Evolutionary conservation across 2,113 vertebrate genomes (phyloP).

Genomic region (Meles meles): DNA sequence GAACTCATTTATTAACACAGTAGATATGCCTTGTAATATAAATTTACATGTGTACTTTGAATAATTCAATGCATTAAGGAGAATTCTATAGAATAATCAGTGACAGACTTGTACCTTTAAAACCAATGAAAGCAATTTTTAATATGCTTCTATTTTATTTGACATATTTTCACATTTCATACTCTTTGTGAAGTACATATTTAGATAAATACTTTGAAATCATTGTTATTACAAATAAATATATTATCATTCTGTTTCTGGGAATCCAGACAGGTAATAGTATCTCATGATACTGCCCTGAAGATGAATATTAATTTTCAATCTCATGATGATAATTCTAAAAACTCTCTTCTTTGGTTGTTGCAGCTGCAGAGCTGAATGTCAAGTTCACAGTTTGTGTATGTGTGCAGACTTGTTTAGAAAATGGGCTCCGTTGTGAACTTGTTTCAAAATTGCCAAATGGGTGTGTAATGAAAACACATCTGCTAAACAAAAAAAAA

Average conservation of each 20-base stretch:
- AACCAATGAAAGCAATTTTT: not conserved
- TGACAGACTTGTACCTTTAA: not conserved
- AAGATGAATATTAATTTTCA: conserved; percentile 26
- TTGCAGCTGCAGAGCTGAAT: conserved; percentile 37
- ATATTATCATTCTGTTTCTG: not conserved
- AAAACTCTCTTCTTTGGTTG: not conserved
- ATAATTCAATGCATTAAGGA: not conserved
- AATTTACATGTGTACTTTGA: not conserved
- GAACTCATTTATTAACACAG: not conserved
- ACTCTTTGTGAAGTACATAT: not conserved
- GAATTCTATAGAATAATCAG: not conserved
- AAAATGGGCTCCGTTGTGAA: conserved; percentile 50
- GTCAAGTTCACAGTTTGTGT: conserved; percentile 50
- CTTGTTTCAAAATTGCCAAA: conserved; percentile 68
- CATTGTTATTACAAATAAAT: not conserved
- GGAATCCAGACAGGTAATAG: not conserved
- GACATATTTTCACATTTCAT: not conserved
- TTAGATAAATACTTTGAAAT: not conserved
- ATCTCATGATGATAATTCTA: not conserved
- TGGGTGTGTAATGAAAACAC: conserved; percentile 69
- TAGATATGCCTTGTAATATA: not conserved
- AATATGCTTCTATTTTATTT: not conserved
- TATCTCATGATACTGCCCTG: not conserved
- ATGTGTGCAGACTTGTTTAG: conserved; percentile 64
- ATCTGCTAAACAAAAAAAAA: conserved; percentile 69